These are phyloP conservation scores for Caenorhabditis latens DNA, from an alignment of 1,140 invertebrate genomes.

Conservation along the genomic window DNA sequence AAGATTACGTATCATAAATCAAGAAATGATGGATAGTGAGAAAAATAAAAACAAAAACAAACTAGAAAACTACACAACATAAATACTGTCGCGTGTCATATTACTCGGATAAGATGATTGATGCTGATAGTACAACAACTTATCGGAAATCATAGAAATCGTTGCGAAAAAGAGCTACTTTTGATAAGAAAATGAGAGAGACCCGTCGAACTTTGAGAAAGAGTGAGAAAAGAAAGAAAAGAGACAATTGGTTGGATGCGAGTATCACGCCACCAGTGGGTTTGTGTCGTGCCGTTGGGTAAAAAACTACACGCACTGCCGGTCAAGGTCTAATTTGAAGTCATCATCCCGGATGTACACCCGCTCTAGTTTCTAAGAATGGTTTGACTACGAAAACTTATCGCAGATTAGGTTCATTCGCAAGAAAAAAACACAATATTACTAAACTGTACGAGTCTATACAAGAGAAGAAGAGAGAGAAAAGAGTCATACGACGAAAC, in stretches of 20 bases:
- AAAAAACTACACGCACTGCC: conserved; percentile 41
- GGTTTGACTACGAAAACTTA: not conserved
- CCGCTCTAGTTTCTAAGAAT: not conserved
- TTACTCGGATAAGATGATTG: not conserved
- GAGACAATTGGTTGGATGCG: conserved; percentile 28
- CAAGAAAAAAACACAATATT: not conserved
- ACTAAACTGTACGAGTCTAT: not conserved
- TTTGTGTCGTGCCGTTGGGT: conserved; percentile 34
- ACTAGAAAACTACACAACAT: not conserved
- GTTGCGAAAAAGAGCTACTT: conserved; percentile 13
- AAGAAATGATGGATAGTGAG: not conserved
- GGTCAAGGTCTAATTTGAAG: conserved; percentile 55
- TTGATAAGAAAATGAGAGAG: conserved; percentile 5
- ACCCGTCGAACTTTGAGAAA: not conserved
- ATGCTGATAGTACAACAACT: conserved; percentile 36
- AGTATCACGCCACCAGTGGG: conserved; percentile 44
- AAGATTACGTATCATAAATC: not conserved
- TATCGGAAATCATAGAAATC: conserved; percentile 31
- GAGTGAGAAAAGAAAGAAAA: conserved; percentile 11
- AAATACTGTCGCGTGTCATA: not conserved
- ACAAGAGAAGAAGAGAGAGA: not conserved
- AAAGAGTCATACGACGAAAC: conserved; percentile 29
- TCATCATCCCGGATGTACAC: not conserved
- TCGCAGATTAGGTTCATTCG: not conserved
- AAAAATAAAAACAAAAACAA: too few species aligned